Evolutionary conservation across 2,888 invertebrate genomes (phyloP).

Genomic region (Drosophila phalerata): DNA sequence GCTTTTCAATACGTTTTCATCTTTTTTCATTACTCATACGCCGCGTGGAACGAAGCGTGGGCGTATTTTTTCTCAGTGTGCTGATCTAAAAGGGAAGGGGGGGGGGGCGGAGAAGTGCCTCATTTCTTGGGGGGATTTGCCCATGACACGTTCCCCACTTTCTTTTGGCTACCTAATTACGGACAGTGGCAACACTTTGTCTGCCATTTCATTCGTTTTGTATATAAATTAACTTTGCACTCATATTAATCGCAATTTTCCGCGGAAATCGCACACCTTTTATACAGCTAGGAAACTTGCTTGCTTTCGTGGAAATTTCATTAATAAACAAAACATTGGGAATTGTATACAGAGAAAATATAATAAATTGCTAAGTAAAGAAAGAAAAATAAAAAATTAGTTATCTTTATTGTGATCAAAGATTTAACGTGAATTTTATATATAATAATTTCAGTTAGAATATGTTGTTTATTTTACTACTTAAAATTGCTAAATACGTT

Average conservation of each 20-base stretch:
- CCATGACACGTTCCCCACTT: conserved; percentile 63
- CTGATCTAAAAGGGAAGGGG: no score
- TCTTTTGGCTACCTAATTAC: conserved; percentile 10
- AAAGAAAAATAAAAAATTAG: not conserved
- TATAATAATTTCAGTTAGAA: no score
- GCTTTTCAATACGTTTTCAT: conserved; percentile 61
- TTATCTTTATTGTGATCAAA: no score
- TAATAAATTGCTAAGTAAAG: not conserved
- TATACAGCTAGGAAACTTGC: conserved; percentile 13
- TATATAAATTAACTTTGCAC: conserved; percentile 11
- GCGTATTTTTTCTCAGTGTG: conserved; percentile 7
- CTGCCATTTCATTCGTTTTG: conserved; percentile 35
- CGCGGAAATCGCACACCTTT: conserved; percentile 24
- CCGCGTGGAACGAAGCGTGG: conserved; percentile 53
- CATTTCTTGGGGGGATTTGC: conserved; percentile 40
- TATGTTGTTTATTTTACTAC: no score
- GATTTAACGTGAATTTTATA: no score
- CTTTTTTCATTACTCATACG: conserved; percentile 72
- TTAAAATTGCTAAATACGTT: no score
- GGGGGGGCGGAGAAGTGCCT: no score
- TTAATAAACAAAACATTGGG: conserved; percentile 22
- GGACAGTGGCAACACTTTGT: conserved; percentile 50
- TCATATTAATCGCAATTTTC: conserved; percentile 20
- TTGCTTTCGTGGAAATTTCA: conserved; percentile 43
- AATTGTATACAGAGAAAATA: conserved; percentile 9